These are phyloP conservation scores for Tipula helvola DNA, from an alignment of 2,888 invertebrate genomes.

Conservation along the genomic window DNA sequence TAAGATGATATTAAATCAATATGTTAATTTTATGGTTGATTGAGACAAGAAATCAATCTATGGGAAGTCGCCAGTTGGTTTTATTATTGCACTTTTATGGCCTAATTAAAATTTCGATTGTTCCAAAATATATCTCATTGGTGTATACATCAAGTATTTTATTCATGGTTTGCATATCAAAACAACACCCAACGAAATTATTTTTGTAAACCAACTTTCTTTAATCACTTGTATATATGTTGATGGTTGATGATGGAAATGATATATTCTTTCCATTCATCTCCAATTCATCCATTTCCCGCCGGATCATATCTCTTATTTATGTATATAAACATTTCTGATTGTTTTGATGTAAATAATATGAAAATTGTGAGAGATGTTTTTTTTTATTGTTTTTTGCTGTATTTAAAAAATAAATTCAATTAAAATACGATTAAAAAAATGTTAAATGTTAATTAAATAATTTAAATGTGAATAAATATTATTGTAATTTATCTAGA, in stretches of 20 bases:
- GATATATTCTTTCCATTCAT: background rate
- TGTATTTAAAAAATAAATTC: background rate
- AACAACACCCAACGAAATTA: background rate
- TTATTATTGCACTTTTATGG: background rate
- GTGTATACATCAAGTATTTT: background rate
- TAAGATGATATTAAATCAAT: background rate
- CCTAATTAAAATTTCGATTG: background rate
- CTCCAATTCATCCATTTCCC: background rate
- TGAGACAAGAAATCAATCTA: no score
- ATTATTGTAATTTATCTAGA: background rate
- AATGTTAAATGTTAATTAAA: background rate
- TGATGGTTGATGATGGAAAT: background rate
- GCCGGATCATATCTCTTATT: background rate
- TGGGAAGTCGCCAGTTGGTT: no score
- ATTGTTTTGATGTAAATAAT: background rate
- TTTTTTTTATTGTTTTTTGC: background rate
- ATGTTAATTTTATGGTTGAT: no score
- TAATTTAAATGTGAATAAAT: background rate
- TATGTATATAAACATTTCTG: background rate
- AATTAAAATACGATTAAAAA: background rate
- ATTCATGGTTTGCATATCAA: background rate
- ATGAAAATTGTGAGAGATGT: background rate
- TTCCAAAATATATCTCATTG: background rate
- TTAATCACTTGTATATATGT: background rate
- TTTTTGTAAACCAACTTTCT: background rate